Conservation (phyloP, 2,797 vertebrate genomes). For the Kryptopterus vitreolus region DNA sequence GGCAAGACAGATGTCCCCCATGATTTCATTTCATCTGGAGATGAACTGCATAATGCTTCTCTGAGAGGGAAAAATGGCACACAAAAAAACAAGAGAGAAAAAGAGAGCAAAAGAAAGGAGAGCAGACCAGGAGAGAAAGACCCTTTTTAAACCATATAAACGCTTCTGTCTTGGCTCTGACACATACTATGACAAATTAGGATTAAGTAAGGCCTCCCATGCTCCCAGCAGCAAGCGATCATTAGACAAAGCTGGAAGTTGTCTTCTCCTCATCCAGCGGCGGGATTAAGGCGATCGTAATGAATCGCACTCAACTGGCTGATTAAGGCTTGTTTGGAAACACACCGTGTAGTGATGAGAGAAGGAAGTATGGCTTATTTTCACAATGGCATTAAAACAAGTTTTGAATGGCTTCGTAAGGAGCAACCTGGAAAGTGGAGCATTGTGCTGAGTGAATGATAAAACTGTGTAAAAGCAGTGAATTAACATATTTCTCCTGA, state of each 20-base stretch:
- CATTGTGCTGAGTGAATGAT: slow-evolving; percentile 24
- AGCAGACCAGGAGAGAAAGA: slow-evolving; percentile 43
- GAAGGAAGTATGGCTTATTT: slow-evolving; percentile 33
- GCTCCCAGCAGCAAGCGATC: slow-evolving; percentile 48
- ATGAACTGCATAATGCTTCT: slow-evolving; percentile 49
- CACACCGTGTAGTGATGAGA: slow-evolving; percentile 36
- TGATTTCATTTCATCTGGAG: slow-evolving; percentile 52
- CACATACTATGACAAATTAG: slow-evolving; percentile 59
- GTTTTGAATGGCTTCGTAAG: slow-evolving; percentile 17
- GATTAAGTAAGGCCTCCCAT: slow-evolving; percentile 46
- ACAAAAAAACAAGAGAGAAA: slow-evolving; percentile 15
- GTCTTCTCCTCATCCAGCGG: slow-evolving; percentile 38
- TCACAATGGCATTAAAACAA: slow-evolving; percentile 17
- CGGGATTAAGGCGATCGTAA: slow-evolving; percentile 45
- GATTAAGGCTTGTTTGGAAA: slow-evolving; percentile 53
- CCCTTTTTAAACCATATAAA: slow-evolving; percentile 56
- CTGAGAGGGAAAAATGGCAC: slow-evolving; percentile 23
- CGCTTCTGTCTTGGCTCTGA: slow-evolving; percentile 53
- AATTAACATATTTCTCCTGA: slow-evolving; percentile 13
- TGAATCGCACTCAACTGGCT: slow-evolving; percentile 45
- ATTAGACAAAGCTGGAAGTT: slow-evolving; percentile 53
- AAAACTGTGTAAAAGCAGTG: slow-evolving; percentile 13
- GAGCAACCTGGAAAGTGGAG: slow-evolving; percentile 24
- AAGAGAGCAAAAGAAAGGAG: slow-evolving; percentile 30
- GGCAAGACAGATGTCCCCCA: slow-evolving; percentile 55